Base-by-base conservation (phyloP, 2,888 invertebrate genomes). In the Drosophila helvetica region DNA sequence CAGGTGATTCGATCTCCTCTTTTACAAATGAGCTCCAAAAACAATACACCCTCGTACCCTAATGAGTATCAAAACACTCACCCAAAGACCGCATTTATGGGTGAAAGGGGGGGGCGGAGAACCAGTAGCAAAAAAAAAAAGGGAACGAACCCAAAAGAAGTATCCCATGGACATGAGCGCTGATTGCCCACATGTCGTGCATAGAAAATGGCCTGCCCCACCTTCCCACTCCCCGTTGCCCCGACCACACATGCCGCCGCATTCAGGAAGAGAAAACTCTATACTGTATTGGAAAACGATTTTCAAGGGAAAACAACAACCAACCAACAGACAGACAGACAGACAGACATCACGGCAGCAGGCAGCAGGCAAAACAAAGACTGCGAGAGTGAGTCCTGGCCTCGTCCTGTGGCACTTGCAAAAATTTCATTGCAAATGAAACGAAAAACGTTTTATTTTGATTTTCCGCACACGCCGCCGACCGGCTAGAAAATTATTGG, bases 361-460 rank as follows among this genome's bases (percentile, higher is more conserved):
- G 53, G 67, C 48, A 43, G 43, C 66, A 67, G 60, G 60, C 64
- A 67, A 79, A 79, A 77, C 83, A 83, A 79, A 74, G 78, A 68
- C 57, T 70, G 69, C 15, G 38, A 38, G 38, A 7, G 33, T 2
- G 15, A 2, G 60, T 54, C 54, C 54, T 42, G 52, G 45, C 63
- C 59, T 72, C 61, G 74, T 38, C 15, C 38, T 38, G 38, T 38
- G 38, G 38, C 78, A 83, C 74, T 84, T 84, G 79, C 82, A 79
- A 86, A 70, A 77, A 86, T 84, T 84, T 86, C 83, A 88, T 86
- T 84, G 84, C 80, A 82, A 88, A 88, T 84, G 88, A 84, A 84
- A 84, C 83, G 83, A 88, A 88, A 88, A 83, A 74, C 88, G 88
- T 78, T 84, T 84, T 88, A 84, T 84, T 84, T 84, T 84, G 83